A percentile compares a stretch with the other conserved stretches of the same genome.
Evolutionary conservation across 2,113 vertebrate species (phyloP).

Genomic region (Lampris incognitus): DNA sequence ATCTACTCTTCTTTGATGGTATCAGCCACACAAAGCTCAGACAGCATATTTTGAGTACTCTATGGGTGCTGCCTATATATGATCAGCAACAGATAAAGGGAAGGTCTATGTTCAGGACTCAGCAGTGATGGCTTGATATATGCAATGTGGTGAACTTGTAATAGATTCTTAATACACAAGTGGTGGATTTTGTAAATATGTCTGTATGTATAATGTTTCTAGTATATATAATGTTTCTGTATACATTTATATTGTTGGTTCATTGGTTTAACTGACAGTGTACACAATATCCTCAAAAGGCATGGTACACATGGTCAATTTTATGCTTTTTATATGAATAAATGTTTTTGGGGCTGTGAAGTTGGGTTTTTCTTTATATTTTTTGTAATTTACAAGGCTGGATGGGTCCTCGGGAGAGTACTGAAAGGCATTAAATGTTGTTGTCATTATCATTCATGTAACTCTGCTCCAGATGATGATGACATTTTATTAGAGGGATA

Average conservation of each 20-base stretch:
- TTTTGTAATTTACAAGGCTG: not conserved
- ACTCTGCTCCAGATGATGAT: not conserved
- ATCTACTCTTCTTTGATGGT: slow-evolving; percentile 69
- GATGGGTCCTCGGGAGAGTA: not conserved
- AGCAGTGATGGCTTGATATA: not conserved
- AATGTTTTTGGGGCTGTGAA: slow-evolving; percentile 53
- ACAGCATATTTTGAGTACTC: slow-evolving; percentile 63
- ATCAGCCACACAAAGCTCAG: slow-evolving; percentile 58
- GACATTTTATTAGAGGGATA: too few relatives aligned
- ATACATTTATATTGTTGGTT: slow-evolving; percentile 53
- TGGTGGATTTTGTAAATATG: slow-evolving; percentile 58
- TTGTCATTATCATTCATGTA: not conserved
- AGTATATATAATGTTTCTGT: slow-evolving; percentile 42
- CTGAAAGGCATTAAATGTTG: not conserved
- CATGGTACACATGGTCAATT: slow-evolving; percentile 37
- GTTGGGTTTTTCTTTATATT: slow-evolving; percentile 8
- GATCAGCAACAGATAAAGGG: slow-evolving; percentile 11
- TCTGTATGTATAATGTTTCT: slow-evolving; percentile 32
- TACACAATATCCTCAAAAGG: slow-evolving; percentile 46
- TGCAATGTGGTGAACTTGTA: slow-evolving; percentile 32
- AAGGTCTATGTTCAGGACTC: not conserved
- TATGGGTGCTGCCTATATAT: slow-evolving; percentile 3
- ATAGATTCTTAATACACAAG: slow-evolving; percentile 9
- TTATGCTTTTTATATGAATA: slow-evolving; percentile 77
- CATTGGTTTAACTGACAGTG: slow-evolving; percentile 43